A percentile compares a stretch with the other conserved stretches of the same genome.
These are phyloP conservation scores for Acyrthosiphon pisum DNA, from an alignment of 1,140 invertebrate genomes.

Conservation along the genomic window DNA sequence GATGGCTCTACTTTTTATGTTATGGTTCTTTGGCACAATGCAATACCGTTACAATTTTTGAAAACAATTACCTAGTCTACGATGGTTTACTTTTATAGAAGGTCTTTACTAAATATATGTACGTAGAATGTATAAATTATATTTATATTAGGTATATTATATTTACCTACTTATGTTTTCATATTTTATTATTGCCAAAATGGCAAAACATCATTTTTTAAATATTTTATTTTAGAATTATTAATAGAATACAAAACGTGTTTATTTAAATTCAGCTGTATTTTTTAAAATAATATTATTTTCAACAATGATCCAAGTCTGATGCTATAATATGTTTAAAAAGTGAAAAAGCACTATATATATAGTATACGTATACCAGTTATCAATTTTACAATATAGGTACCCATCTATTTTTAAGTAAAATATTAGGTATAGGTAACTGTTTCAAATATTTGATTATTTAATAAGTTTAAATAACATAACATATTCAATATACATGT, in stretches of 20 bases:
- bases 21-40: conserved; percentile 35
- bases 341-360: too few species aligned
- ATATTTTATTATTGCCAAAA: conserved; percentile 4
- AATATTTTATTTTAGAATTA: neutral
- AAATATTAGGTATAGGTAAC: too few species aligned
- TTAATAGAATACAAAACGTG: neutral
- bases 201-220: neutral
- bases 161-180: neutral
- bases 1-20: conserved; percentile 26
- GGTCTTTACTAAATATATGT: neutral
- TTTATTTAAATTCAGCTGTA: neutral
- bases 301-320: too few species aligned
- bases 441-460: too few species aligned
- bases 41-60: conserved; percentile 32
- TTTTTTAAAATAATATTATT: neutral
- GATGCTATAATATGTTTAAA: too few species aligned
- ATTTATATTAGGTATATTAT: neutral
- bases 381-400: too few species aligned
- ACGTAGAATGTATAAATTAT: neutral
- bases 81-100: conserved; percentile 20
- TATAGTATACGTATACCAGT: too few species aligned
- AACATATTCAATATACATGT: too few species aligned
- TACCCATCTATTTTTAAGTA: too few species aligned
- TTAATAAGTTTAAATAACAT: too few species aligned
- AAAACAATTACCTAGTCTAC: neutral